phyloP scores from a whole-genome alignment of 2,888 invertebrate genomes.

The Hyposoter dolosus region DNA sequence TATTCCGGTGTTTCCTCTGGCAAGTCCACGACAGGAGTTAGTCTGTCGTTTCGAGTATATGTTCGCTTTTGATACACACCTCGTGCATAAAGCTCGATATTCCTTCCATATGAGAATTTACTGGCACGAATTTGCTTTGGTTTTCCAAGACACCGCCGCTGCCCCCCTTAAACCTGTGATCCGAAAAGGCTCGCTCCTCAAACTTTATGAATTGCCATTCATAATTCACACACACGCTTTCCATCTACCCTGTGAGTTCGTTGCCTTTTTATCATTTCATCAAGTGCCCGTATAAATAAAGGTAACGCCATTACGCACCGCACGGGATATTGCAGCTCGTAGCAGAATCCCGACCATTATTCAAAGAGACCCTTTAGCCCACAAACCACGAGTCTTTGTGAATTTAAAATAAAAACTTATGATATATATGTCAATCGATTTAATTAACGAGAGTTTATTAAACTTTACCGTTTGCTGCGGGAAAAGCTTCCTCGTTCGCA shows the following conservation, averaged over 20 bases:
- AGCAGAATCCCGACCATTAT: not conserved
- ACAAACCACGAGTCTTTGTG: not conserved
- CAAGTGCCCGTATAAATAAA: not conserved
- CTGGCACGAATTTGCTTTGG: not conserved
- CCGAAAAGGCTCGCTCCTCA: not conserved
- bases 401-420: not conserved
- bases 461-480: not conserved
- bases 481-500: not conserved
- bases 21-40: conserved; percentile 15
- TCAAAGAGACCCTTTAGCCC: not conserved
- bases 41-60: not conserved
- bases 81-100: not conserved
- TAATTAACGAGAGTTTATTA: not conserved
- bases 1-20: conserved; percentile 6
- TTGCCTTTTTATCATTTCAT: conserved; percentile 3
- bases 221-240: not conserved
- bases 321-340: conserved; percentile 3
- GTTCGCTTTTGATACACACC: conserved; percentile 1
- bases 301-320: conserved; percentile 2
- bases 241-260: not conserved
- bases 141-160: not conserved
- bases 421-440: not conserved
- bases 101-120: not conserved
- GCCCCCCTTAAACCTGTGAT: not conserved
- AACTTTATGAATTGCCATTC: conserved; percentile 19